These are phyloP conservation scores for Ataeniobius toweri DNA, from an alignment of 2,797 vertebrate genomes.

Conservation along the genomic window DNA sequence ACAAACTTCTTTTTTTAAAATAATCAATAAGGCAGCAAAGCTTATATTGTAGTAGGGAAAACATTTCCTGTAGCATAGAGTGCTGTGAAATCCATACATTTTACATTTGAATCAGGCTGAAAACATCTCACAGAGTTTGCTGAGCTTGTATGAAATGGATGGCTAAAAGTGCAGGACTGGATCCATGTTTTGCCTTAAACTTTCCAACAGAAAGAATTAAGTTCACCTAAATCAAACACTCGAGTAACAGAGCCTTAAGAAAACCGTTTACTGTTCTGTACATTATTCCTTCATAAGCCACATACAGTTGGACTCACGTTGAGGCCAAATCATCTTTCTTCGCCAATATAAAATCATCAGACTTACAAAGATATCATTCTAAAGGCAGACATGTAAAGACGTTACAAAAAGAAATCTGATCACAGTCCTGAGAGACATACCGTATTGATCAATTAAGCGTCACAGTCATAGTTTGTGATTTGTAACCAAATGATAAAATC, in stretches of 20 bases:
- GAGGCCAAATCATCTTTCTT: slow-evolving; percentile 81
- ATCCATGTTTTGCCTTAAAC: slow-evolving; percentile 86
- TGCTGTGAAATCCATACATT: slow-evolving; percentile 86
- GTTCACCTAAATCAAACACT: slow-evolving; percentile 87
- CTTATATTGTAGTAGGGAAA: background rate
- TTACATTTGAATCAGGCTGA: slow-evolving; percentile 65
- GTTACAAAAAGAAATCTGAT: slow-evolving; percentile 30
- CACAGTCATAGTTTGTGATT: slow-evolving; percentile 45
- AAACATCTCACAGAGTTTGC: slow-evolving; percentile 38
- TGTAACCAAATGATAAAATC: slow-evolving; percentile 28
- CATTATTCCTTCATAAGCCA: slow-evolving; percentile 67
- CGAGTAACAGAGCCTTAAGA: slow-evolving; percentile 88
- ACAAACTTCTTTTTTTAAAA: background rate
- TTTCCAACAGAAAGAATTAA: slow-evolving; percentile 83
- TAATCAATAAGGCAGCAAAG: background rate
- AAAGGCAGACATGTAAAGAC: slow-evolving; percentile 66
- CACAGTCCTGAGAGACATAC: slow-evolving; percentile 70
- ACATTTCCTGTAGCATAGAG: slow-evolving; percentile 83
- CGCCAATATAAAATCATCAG: slow-evolving; percentile 62
- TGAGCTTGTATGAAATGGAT: slow-evolving; percentile 31
- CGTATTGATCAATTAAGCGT: slow-evolving; percentile 52
- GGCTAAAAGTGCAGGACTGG: slow-evolving; percentile 78
- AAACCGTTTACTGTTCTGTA: slow-evolving; percentile 93
- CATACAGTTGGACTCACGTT: slow-evolving; percentile 77
- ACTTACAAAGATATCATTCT: slow-evolving; percentile 62